Conservation (phyloP, 2,113 vertebrate genomes). For the Siniperca chuatsi region DNA sequence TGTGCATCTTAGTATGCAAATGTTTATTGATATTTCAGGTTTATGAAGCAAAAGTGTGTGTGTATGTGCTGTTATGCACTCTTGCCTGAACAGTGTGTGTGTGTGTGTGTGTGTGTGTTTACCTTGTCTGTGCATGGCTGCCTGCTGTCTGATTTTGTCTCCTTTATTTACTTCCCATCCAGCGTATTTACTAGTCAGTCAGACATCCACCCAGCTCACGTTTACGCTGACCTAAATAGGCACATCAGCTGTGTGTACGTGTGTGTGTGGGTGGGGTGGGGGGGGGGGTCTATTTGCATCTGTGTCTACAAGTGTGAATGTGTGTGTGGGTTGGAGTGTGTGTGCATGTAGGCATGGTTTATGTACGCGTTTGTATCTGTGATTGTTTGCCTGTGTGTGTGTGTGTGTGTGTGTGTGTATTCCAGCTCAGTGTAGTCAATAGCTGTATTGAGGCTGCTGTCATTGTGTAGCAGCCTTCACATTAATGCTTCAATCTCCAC, state of each 20-base stretch:
- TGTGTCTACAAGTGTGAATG: constrained; percentile 18
- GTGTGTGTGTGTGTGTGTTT: constrained; percentile 35
- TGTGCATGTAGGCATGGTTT: background rate
- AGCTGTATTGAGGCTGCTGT: constrained; percentile 21
- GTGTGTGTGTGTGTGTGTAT: background rate
- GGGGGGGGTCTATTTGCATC: constrained; percentile 22
- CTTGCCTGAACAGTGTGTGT: constrained; percentile 4
- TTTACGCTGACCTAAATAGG: constrained; percentile 66
- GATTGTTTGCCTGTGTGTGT: background rate
- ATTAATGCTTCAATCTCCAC: constrained; percentile 18
- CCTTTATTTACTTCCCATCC: constrained; percentile 63
- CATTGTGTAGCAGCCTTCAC: constrained; percentile 18
- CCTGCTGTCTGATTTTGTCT: constrained; percentile 63
- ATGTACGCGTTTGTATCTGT: background rate
- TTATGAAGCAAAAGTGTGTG: constrained; percentile 16
- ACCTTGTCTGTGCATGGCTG: constrained; percentile 40
- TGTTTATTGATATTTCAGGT: constrained; percentile 49
- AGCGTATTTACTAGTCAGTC: constrained; percentile 65
- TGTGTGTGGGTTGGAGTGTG: background rate
- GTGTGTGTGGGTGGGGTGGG: background rate
- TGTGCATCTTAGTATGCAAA: constrained; percentile 32
- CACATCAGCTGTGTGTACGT: constrained; percentile 29
- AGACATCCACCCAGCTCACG: constrained; percentile 58
- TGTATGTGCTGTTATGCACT: background rate
- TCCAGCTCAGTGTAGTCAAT: background rate